These are phyloP conservation scores for Liolophura sinensis DNA, from an alignment of 1,140 invertebrate species.

Conservation along the genomic window DNA sequence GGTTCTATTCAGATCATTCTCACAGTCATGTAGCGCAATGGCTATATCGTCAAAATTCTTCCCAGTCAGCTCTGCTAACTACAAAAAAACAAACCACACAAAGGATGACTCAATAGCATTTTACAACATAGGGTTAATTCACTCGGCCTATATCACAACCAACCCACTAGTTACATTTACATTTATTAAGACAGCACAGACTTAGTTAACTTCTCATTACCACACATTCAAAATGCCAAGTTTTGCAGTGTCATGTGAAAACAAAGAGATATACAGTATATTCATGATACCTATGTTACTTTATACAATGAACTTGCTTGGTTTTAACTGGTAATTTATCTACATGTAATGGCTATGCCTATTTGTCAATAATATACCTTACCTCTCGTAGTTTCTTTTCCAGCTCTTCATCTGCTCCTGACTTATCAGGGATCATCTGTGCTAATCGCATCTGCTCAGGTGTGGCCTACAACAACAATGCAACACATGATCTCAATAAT, in stretches of 20 bases:
- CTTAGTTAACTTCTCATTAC: too few species aligned
- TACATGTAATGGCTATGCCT: too few species aligned
- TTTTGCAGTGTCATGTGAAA: slow-evolving; percentile 2
- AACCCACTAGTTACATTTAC: not conserved
- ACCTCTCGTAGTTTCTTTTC: slow-evolving; percentile 63
- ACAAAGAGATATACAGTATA: not conserved
- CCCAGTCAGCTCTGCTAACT: slow-evolving; percentile 58
- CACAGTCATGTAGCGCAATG: slow-evolving; percentile 59
- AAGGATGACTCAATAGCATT: too few species aligned
- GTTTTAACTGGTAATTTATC: too few species aligned
- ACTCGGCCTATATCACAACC: not conserved
- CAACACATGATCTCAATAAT: slow-evolving; percentile 2
- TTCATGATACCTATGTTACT: too few species aligned
- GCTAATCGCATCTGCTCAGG: slow-evolving; percentile 44
- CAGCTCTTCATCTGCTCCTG: slow-evolving; percentile 29
- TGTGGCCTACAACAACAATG: slow-evolving; percentile 30
- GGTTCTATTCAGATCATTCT: slow-evolving; percentile 64
- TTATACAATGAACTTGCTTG: too few species aligned
- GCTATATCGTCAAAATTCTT: slow-evolving; percentile 49
- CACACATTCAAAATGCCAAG: too few species aligned
- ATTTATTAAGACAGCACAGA: too few species aligned
- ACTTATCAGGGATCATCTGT: slow-evolving; percentile 28
- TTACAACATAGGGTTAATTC: too few species aligned
- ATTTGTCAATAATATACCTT: too few species aligned
- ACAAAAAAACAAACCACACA: slow-evolving; percentile 11